phyloP scores from a whole-genome alignment of 1,140 invertebrate genomes.

The Kradibia gibbosae region DNA sequence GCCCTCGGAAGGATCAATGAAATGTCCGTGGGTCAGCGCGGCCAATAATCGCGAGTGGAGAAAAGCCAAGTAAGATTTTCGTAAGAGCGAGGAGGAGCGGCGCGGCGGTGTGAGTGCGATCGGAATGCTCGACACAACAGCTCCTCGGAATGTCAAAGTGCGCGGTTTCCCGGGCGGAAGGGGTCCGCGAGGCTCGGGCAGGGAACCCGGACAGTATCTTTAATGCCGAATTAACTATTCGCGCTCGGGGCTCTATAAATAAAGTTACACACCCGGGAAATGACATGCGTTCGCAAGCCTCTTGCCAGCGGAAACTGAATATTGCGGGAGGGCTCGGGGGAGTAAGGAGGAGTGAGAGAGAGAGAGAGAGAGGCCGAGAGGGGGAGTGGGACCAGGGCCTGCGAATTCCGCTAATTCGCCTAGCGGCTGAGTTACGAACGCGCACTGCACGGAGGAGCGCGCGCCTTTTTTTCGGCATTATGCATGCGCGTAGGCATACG shows the following conservation, averaged over 20 bases:
- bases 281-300: neutral
- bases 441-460: conserved; percentile 31
- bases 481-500: neutral
- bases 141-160: conserved; percentile 18
- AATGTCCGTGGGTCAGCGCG: conserved; percentile 45
- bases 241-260: neutral
- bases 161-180: neutral
- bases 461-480: neutral
- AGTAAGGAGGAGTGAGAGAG: neutral
- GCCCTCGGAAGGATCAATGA: neutral
- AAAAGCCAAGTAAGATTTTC: conserved; percentile 56
- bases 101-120: conserved; percentile 14
- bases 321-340: neutral
- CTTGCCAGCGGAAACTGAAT: conserved; percentile 6
- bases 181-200: neutral
- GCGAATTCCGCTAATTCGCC: conserved; percentile 35
- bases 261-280: neutral
- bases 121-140: conserved; percentile 45
- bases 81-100: conserved; percentile 49
- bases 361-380: conserved; percentile 14
- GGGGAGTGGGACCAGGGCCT: neutral
- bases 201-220: neutral
- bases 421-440: conserved; percentile 37
- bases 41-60: conserved; percentile 39
- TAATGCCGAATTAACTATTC: conserved; percentile 20